Evolutionary conservation across 2,888 invertebrate genomes (phyloP).

Genomic region (Helobdella robusta): DNA sequence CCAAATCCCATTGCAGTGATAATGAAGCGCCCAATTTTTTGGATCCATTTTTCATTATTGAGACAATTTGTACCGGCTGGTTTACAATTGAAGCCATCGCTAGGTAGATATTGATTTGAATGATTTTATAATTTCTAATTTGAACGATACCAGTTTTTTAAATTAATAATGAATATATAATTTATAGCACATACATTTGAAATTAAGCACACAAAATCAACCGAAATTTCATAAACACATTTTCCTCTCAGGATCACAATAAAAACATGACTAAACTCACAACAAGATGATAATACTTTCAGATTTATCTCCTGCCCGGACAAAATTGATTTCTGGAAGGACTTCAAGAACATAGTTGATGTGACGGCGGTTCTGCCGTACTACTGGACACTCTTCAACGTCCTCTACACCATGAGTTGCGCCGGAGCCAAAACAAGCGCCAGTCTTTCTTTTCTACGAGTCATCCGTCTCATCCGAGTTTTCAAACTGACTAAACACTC

Average conservation of each 20-base stretch:
- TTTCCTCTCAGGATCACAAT: too few relatives aligned
- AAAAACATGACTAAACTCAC: too few relatives aligned
- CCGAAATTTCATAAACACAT: too few relatives aligned
- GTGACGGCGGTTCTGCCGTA: slow-evolving; percentile 53
- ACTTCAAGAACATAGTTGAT: slow-evolving; percentile 52
- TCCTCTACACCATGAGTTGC: slow-evolving; percentile 43
- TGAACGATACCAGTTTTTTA: too few relatives aligned
- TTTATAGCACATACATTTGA: too few relatives aligned
- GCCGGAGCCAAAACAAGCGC: slow-evolving; percentile 49
- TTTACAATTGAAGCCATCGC: slow-evolving; percentile 52
- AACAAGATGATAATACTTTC: slow-evolving; percentile 50
- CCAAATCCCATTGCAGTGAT: slow-evolving; percentile 40
- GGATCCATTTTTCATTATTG: slow-evolving; percentile 51
- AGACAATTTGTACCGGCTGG: slow-evolving; percentile 52
- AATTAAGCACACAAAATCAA: too few relatives aligned
- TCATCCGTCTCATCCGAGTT: slow-evolving; percentile 50
- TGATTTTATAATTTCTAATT: too few relatives aligned
- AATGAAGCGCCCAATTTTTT: slow-evolving; percentile 41
- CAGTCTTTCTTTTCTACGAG: slow-evolving; percentile 52
- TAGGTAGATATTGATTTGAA: too few relatives aligned
- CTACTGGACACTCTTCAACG: slow-evolving; percentile 51
- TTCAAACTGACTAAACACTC: slow-evolving; percentile 54
- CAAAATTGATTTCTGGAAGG: slow-evolving; percentile 50
- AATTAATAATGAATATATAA: too few relatives aligned
- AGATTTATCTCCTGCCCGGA: slow-evolving; percentile 51